Evolutionary conservation across 2,113 vertebrate species (phyloP), one percentile per base, ranked within the genome.

Genomic region (Microcebus murinus): DNA sequence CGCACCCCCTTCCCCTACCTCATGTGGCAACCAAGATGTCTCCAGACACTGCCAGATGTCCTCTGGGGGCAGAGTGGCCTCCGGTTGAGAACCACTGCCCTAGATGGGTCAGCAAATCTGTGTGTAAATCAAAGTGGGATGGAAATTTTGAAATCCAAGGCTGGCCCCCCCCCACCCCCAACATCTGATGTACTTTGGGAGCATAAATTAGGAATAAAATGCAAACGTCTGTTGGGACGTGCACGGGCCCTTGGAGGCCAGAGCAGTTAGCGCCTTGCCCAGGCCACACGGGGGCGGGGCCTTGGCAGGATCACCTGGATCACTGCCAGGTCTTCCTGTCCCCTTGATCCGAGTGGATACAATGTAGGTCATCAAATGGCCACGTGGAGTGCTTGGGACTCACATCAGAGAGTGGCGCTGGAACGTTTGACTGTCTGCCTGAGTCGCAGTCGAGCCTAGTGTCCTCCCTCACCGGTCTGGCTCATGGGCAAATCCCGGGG

Each of bases 401-500:
- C 8, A 48, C 1, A 0, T 42, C 6, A 2, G 48, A 21, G 55
- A 29, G 63, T 0, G 15, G 74, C 70, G 50, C 21, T 29, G 10
- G 45, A 21, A 1, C 0, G n/a, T 34, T 20, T 0, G 12, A 12
- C 45, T 3, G 34, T 31, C n/a, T 1, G 2, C 13, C 57, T 27
- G 0, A 3, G 0, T n/a, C 42, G 57, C n/a, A 2, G 1, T 1
- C 1, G 3, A 25, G 83, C 29, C 65, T 21, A 57, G 3, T 5
- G 0, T 55, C 6, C 29, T 79, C 12, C 14, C 27, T 42, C 2
- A 6, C 21, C 36, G 21, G 27, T 57, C 45, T n/a, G 27, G 42
- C 76, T 74, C n/a, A 12, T 21, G 55, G 12, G 71, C 61, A 59
- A 18, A 8, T 25, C 68, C 48, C 23, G 20, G 67, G 20, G 21